Base-by-base conservation (phyloP, 2,113 vertebrate species). In the Pseudopodoces humilis region DNA sequence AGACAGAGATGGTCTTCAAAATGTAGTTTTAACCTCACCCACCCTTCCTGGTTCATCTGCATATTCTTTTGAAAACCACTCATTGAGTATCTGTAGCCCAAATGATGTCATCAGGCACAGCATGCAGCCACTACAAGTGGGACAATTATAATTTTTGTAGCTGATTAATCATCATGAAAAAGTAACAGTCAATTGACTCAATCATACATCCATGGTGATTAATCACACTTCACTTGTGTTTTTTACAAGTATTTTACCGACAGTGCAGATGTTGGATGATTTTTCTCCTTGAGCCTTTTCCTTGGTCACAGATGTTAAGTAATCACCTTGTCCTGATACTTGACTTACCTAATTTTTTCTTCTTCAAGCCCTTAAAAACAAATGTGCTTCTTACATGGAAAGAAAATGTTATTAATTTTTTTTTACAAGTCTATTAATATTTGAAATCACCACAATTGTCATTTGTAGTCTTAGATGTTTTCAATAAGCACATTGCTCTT, bases 131-230 rank as follows among this genome's bases (percentile, higher is more conserved):
- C 97, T 98, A 98, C 96, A 98, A 98, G 98, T 98, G 97, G 98
- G 98, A 98, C 98, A 98, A 98, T 98, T 98, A 98, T 98, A 98
- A 98, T 98, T 98, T 98, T 98, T 98, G 98, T 98, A 98, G 98
- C 98, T 98, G 98, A 98, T 98, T 98, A 98, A 98, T 98, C 98
- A 98, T 98, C 98, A 98, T 98, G 98, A 98, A 98, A 98, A 98
- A 98, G 98, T 98, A 98, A 98, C 98, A 98, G 98, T 98, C 98
- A 98, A 98, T 98, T 98, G 98, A 98, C 98, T 98, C 98, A 98
- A 98, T 98, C 98, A 98, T 98, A 98, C 97, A 98, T 97, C 97
- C 97, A 98, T 97, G 97, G 98, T 98, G 98, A 98, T 98, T 98
- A 98, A 98, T 98, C 98, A 98, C 97, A 98, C 98, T 98, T 98